These are phyloP conservation scores for Cryptocephalus moraei DNA, from an alignment of 2,888 invertebrate species.

Conservation along the genomic window DNA sequence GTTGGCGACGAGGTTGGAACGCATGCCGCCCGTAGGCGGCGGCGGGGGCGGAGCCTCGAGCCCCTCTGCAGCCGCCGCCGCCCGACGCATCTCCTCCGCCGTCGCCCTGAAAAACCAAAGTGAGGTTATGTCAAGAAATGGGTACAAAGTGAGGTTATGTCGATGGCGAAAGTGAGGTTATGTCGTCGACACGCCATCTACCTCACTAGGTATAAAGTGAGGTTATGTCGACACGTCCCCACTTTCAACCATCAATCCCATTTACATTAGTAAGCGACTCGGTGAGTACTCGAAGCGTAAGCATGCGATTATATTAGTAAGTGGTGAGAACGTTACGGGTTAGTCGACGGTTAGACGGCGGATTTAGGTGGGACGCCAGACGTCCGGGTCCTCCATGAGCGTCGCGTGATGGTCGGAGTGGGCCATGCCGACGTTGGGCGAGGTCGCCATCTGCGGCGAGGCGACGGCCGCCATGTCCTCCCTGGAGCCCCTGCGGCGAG, in stretches of 20 bases:
- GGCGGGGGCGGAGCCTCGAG: not conserved
- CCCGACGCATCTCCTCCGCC: slow-evolving; percentile 67
- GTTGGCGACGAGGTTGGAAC: slow-evolving; percentile 68
- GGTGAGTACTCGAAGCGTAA: not conserved
- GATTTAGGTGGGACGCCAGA: slow-evolving; percentile 78
- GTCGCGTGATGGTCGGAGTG: slow-evolving; percentile 66
- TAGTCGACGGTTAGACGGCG: slow-evolving; percentile 16
- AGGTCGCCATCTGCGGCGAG: slow-evolving; percentile 52
- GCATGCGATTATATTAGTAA: slow-evolving; percentile 3
- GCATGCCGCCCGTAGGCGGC: slow-evolving; percentile 47
- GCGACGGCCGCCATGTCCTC: slow-evolving; percentile 79
- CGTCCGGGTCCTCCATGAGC: slow-evolving; percentile 86
- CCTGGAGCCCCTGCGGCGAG: slow-evolving; percentile 58
- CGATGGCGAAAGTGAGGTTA: no score
- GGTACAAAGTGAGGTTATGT: no score
- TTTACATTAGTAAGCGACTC: no score
- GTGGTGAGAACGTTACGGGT: slow-evolving; percentile 4
- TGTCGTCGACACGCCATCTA: no score
- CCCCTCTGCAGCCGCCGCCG: slow-evolving; percentile 29
- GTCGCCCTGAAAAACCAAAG: slow-evolving; percentile 56
- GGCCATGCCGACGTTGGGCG: slow-evolving; percentile 40
- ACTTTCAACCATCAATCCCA: no score
- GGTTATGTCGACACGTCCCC: no score
- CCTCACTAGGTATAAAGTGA: no score
- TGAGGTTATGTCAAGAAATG: no score